Conservation (phyloP, 2,888 invertebrate genomes). For the Ichneumoninae sp. region DNA sequence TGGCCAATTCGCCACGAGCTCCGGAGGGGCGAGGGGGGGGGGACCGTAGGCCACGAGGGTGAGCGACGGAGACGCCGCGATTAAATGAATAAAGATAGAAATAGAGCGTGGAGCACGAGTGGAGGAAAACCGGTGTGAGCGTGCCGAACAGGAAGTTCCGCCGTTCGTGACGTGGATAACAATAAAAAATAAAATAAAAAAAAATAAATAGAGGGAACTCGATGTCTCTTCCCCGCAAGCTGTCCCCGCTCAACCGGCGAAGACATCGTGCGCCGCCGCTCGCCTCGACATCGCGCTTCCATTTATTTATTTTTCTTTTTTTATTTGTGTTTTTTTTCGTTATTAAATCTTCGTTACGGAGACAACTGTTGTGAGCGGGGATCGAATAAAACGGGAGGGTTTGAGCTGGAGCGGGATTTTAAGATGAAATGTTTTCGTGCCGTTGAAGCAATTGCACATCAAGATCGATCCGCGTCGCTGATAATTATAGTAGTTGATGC, state of each 20-base stretch:
- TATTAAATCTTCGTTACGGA: slow-evolving; percentile 51
- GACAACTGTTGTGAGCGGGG: slow-evolving; percentile 27
- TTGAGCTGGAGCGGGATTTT: slow-evolving; percentile 18
- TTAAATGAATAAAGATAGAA: slow-evolving; percentile 60
- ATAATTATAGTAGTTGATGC: no score
- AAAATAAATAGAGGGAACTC: slow-evolving; percentile 33
- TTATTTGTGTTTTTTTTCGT: slow-evolving; percentile 45
- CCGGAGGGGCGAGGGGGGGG: background rate
- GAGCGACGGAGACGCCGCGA: slow-evolving; percentile 44
- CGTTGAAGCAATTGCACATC: background rate
- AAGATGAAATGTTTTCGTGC: background rate
- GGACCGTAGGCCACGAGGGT: slow-evolving; percentile 37
- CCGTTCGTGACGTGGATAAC: slow-evolving; percentile 69
- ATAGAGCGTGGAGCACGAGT: slow-evolving; percentile 57
- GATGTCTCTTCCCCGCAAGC: slow-evolving; percentile 46
- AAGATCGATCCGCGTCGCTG: no score
- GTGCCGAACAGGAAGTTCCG: slow-evolving; percentile 71
- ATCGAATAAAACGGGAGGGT: slow-evolving; percentile 25
- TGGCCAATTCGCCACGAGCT: slow-evolving; percentile 57
- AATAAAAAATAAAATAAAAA: slow-evolving; percentile 38
- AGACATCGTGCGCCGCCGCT: slow-evolving; percentile 55
- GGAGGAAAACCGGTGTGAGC: slow-evolving; percentile 68
- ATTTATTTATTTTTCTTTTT: slow-evolving; percentile 48
- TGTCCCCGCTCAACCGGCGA: slow-evolving; percentile 53
- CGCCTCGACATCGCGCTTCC: slow-evolving; percentile 5